Conservation (phyloP, 2,888 invertebrate genomes). For the Chalcosyrphus nemorum region DNA sequence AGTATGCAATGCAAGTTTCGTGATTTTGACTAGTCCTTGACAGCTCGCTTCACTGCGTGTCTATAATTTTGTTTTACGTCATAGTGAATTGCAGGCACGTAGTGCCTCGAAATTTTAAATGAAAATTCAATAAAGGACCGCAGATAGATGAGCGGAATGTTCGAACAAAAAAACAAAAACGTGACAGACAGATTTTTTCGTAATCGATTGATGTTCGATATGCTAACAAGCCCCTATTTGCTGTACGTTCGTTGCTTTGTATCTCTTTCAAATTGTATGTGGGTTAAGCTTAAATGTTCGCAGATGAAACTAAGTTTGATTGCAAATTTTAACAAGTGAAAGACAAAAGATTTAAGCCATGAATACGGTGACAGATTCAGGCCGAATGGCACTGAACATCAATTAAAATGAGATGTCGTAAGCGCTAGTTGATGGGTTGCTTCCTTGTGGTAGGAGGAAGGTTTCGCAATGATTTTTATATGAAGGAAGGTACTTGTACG, state of each 20-base stretch:
- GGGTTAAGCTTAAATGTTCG: not conserved
- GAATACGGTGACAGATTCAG: not conserved
- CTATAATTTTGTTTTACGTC: constrained; percentile 27
- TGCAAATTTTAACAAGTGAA: not conserved
- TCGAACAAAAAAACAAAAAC: constrained; percentile 10
- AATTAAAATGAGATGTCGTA: not conserved
- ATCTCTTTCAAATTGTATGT: not conserved
- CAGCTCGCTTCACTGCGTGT: constrained; percentile 3
- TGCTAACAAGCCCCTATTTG: not conserved
- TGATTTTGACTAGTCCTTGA: constrained; percentile 6
- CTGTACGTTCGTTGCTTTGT: not conserved
- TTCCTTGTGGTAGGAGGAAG: no score
- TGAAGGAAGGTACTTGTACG: no score
- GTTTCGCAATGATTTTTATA: no score
- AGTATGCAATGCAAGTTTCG: constrained; percentile 2
- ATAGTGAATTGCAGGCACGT: constrained; percentile 8
- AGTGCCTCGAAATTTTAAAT: not conserved
- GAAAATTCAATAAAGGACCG: not conserved
- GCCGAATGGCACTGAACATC: not conserved
- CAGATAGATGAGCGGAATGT: not conserved
- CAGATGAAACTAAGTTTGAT: not conserved
- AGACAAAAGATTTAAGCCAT: not conserved
- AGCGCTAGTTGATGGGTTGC: no score
- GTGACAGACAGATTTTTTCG: constrained; percentile 26
- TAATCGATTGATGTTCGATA: not conserved